Evolutionary conservation across 2,888 invertebrate species (phyloP).

Genomic region (Dryocosmus kuriphilus): DNA sequence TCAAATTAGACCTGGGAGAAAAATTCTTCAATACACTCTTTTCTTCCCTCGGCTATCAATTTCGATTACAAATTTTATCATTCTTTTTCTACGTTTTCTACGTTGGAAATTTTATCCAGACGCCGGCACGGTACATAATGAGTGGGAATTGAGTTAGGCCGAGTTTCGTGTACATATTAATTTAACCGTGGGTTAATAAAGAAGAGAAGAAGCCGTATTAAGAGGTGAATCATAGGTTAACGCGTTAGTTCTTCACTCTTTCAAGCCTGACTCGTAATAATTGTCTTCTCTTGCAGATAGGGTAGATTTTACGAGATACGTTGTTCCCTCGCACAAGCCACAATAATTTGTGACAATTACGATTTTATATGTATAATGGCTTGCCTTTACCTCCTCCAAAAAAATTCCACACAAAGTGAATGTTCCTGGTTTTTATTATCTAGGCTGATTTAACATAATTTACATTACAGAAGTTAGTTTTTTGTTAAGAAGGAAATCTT

Average conservation of each 20-base stretch:
- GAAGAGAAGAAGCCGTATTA: slow-evolving; percentile 67
- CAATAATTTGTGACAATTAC: slow-evolving; percentile 66
- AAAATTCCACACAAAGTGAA: neutral
- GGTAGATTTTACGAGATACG: slow-evolving; percentile 68
- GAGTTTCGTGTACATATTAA: slow-evolving; percentile 76
- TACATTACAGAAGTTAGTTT: neutral
- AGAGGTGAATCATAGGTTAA: slow-evolving; percentile 75
- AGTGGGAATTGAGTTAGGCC: slow-evolving; percentile 71
- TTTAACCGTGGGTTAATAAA: slow-evolving; percentile 68
- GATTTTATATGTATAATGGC: slow-evolving; percentile 67
- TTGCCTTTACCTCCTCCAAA: neutral
- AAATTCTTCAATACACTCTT: slow-evolving; percentile 3
- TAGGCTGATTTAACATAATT: neutral
- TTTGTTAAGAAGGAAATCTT: neutral
- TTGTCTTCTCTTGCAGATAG: slow-evolving; percentile 59
- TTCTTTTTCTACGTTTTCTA: neutral
- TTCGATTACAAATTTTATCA: neutral
- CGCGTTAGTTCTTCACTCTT: slow-evolving; percentile 58
- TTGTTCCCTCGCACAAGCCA: slow-evolving; percentile 52
- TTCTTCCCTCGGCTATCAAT: neutral
- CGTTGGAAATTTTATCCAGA: neutral
- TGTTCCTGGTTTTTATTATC: neutral
- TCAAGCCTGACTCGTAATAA: slow-evolving; percentile 53
- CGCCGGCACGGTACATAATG: slow-evolving; percentile 42
- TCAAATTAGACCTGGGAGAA: neutral